Evolutionary conservation across 2,888 invertebrate species (phyloP), one percentile per base, ranked within the genome.

Genomic region (Drosophila falleni): DNA sequence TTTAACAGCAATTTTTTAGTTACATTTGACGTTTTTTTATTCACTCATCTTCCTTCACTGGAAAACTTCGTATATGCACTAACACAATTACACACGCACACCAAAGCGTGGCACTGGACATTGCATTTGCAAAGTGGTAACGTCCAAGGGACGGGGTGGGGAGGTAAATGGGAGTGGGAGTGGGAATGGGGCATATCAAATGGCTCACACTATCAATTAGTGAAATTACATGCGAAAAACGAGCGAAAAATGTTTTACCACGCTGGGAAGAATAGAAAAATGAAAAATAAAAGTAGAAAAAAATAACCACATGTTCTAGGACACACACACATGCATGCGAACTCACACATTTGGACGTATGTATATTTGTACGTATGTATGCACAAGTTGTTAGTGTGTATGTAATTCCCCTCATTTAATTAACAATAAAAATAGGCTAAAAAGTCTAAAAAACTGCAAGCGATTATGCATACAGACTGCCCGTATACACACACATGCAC

Each of bases 381-480:
- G 23, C 31, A 58, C 58, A 54, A 39, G 44, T 62, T 67, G 53
- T 68, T 42, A 62, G 60, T 65, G 69, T 66, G 72, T 71, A 44
- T 71, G 81, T 70, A 73, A 78, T 89, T 87, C 89, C 86, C 88
- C 89, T 86, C 81, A 86, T 91, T 85, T 90, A 90, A 91, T 91
- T 90, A 90, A 90, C 90, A 91, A 87, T 89, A 87, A 90, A 90
- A 91, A 91, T 90, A 91, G 91, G 90, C 90, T 89, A 91, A 90
- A 90, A 91, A 90, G 90, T 84, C 86, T 88, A 89, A 89, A 89
- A 83, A 85, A 84, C 85, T 80, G 89, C 87, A 87, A 79, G 80
- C 80, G 81, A 86, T 81, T 81, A 78, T 74, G 72, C 75, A 78
- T 72, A 80, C 76, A 74, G 58, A 42, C 77, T 74, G 74, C 78